phyloP scores from a whole-genome alignment of 2,888 invertebrate genomes.

The Patella caerulea region DNA sequence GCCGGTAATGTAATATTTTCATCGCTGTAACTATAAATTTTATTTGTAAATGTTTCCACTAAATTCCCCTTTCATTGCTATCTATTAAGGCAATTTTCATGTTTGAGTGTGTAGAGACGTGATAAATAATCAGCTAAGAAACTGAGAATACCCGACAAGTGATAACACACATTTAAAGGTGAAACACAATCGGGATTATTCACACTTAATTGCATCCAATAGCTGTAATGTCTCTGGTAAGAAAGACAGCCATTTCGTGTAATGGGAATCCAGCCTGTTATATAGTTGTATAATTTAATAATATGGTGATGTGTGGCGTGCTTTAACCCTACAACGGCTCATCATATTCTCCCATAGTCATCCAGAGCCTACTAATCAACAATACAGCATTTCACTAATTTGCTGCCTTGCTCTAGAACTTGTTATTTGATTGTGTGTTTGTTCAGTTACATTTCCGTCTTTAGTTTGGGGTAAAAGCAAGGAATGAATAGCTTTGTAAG shows the following conservation, averaged over 20 bases:
- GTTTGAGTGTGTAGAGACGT: conserved; percentile 2
- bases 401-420: not conserved
- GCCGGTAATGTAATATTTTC: no score
- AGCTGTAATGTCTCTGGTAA: not conserved
- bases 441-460: conserved; percentile 10
- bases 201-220: conserved; percentile 10
- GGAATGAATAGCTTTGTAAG: conserved; percentile 9
- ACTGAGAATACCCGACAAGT: not conserved
- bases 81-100: conserved; percentile 9
- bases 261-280: not conserved
- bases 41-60: not conserved
- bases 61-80: not conserved
- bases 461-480: not conserved
- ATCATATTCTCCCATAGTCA: not conserved
- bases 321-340: conserved; percentile 7
- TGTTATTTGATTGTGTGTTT: conserved; percentile 10
- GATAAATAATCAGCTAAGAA: not conserved
- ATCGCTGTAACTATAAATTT: not conserved
- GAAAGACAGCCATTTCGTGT: not conserved
- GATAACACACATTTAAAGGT: conserved; percentile 3
- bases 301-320: conserved; percentile 1
- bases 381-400: conserved; percentile 7
- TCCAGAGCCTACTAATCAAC: not conserved
- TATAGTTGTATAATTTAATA: conserved; percentile 10
- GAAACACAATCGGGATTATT: conserved; percentile 10